Evolutionary conservation across 1,140 invertebrate genomes (phyloP).

Genomic region (Helicoverpa armigera): DNA sequence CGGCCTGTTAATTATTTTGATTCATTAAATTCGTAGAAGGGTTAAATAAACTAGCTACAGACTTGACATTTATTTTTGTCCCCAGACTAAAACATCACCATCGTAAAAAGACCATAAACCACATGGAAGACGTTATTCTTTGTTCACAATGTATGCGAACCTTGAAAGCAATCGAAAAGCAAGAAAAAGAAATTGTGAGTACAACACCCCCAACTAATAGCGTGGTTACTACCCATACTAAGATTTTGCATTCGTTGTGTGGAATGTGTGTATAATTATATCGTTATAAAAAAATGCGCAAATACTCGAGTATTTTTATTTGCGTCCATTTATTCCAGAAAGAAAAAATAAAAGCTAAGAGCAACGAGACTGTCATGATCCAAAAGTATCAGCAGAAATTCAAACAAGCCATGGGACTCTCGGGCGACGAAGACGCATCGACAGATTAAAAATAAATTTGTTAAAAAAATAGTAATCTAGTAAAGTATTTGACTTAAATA

Average conservation of each 20-base stretch:
- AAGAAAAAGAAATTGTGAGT: slow-evolving; percentile 80
- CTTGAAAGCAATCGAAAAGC: slow-evolving; percentile 79
- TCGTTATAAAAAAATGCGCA: slow-evolving; percentile 28
- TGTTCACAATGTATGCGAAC: slow-evolving; percentile 77
- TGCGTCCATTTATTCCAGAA: slow-evolving; percentile 64
- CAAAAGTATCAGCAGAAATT: slow-evolving; percentile 79
- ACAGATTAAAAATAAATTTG: slow-evolving; percentile 67
- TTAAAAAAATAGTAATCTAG: slow-evolving; percentile 63
- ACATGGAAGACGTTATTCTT: slow-evolving; percentile 79
- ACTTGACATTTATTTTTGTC: slow-evolving; percentile 17
- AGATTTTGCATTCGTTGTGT: slow-evolving; percentile 36
- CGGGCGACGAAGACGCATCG: slow-evolving; percentile 76
- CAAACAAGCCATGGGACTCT: slow-evolving; percentile 77
- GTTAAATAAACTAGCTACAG: too few species aligned
- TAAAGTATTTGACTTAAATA: slow-evolving; percentile 55
- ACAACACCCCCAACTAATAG: slow-evolving; percentile 5
- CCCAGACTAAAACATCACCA: slow-evolving; percentile 79
- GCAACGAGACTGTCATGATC: slow-evolving; percentile 59
- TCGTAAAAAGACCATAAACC: slow-evolving; percentile 79
- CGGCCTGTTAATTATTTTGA: background rate
- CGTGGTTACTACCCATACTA: background rate
- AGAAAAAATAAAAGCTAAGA: slow-evolving; percentile 78
- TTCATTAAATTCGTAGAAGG: background rate
- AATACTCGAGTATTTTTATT: slow-evolving; percentile 41
- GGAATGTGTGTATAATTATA: slow-evolving; percentile 35